Evolutionary conservation across 2,797 vertebrate species (phyloP).

Genomic region (Ctenopoma kingsleyae): DNA sequence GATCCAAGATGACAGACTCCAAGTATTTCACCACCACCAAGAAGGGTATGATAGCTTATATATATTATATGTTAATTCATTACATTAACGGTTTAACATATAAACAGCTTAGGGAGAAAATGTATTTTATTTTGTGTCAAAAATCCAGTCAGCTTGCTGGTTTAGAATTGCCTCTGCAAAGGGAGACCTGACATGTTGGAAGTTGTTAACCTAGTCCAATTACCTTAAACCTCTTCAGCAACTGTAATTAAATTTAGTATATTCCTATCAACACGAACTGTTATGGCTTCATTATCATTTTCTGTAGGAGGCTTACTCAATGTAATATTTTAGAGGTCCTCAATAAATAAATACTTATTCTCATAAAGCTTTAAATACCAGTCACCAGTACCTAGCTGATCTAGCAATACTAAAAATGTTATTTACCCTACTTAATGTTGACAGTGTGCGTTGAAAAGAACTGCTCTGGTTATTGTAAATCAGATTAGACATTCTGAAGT

Average conservation of each 20-base stretch:
- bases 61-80: slow-evolving; percentile 7
- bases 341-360: not conserved
- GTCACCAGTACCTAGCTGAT: too few relatives aligned
- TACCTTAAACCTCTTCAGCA: not conserved
- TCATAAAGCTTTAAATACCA: not conserved
- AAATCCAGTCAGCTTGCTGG: not conserved
- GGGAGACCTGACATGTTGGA: not conserved
- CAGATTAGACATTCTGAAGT: slow-evolving; percentile 48
- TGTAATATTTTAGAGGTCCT: not conserved
- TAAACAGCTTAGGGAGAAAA: not conserved
- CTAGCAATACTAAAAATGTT: not conserved
- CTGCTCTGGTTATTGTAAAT: slow-evolving; percentile 44
- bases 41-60: slow-evolving; percentile 88
- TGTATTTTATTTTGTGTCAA: not conserved
- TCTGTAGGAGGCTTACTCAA: not conserved
- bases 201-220: not conserved
- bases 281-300: not conserved
- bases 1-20: slow-evolving; percentile 96
- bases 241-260: not conserved
- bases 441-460: slow-evolving; percentile 16
- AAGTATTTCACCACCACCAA: slow-evolving; percentile 99
- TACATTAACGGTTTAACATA: not conserved
- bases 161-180: slow-evolving; percentile 1
- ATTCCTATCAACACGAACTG: not conserved
- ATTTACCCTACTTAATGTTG: slow-evolving; percentile 1